Percentiles rank a stretch among this genome's conserved stretches.
These are phyloP conservation scores for Suricata suricatta DNA, from an alignment of 2,113 vertebrate genomes.

Conservation along the genomic window DNA sequence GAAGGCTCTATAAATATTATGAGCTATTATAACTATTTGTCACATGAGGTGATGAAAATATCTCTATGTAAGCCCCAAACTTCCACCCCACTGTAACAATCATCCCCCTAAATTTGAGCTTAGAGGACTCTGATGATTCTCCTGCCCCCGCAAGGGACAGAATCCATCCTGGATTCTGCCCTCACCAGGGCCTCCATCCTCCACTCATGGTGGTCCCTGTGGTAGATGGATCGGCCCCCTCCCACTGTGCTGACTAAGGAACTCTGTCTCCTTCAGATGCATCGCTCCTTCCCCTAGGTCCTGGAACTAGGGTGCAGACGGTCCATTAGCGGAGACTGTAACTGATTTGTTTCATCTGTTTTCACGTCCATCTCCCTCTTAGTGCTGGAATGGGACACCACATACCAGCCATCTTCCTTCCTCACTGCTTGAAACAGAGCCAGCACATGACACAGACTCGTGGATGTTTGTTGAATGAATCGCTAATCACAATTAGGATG, in stretches of 20 bases:
- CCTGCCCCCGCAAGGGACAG: background rate
- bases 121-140: background rate
- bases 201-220: background rate
- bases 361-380: background rate
- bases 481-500: background rate
- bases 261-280: fast-evolving
- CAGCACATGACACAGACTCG: background rate
- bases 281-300: background rate
- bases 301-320: background rate
- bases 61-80: background rate
- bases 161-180: background rate
- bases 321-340: fast-evolving
- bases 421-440: background rate
- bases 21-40: background rate
- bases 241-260: background rate
- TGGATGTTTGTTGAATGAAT: background rate
- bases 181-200: background rate
- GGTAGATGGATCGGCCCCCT: too few species aligned
- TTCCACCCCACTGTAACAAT: background rate
- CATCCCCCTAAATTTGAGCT: background rate
- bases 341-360: background rate
- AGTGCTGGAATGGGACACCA: background rate
- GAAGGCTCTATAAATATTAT: background rate
- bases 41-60: background rate
- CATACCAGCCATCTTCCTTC: background rate